Evolutionary conservation across 2,888 invertebrate genomes (phyloP).

Genomic region (Tachina fera): DNA sequence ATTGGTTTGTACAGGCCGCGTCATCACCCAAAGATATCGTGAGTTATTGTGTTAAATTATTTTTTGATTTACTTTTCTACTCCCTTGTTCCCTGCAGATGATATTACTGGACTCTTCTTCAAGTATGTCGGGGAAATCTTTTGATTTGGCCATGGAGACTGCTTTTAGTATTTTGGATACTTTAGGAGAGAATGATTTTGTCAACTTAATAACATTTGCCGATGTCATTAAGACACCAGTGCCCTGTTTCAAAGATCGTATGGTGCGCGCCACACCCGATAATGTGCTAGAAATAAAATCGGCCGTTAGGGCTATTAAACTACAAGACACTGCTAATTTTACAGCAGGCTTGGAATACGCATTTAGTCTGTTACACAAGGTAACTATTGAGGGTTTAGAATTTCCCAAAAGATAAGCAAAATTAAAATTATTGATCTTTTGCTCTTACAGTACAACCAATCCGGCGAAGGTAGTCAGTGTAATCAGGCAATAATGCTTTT

Average conservation of each 20-base stretch:
- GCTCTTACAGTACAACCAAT: slow-evolving; percentile 88
- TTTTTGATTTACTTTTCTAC: background rate
- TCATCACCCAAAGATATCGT: slow-evolving; percentile 98
- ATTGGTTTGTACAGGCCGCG: slow-evolving; percentile 98
- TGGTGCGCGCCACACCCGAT: slow-evolving; percentile 93
- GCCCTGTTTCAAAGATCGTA: slow-evolving; percentile 93
- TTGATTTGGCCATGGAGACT: slow-evolving; percentile 93
- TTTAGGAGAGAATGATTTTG: slow-evolving; percentile 97
- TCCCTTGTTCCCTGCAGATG: slow-evolving; percentile 75
- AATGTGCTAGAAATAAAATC: slow-evolving; percentile 92
- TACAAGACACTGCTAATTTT: slow-evolving; percentile 94
- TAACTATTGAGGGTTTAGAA: slow-evolving; percentile 80
- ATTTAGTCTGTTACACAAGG: slow-evolving; percentile 95
- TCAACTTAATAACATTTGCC: slow-evolving; percentile 96
- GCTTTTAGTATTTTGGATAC: slow-evolving; percentile 96
- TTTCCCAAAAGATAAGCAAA: background rate
- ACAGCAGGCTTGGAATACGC: slow-evolving; percentile 95
- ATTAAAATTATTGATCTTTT: background rate
- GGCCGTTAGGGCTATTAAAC: slow-evolving; percentile 88
- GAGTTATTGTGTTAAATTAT: slow-evolving; percentile 68
- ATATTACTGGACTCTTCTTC: slow-evolving; percentile 96
- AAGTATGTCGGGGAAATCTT: slow-evolving; percentile 92
- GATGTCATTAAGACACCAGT: slow-evolving; percentile 92
- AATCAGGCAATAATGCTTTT: slow-evolving; percentile 99
- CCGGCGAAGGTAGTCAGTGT: slow-evolving; percentile 94